Percentiles rank a stretch among this genome's conserved stretches.
Conservation (phyloP, 1,140 invertebrate genomes). For the Phymorhynchus buccinoides region DNA sequence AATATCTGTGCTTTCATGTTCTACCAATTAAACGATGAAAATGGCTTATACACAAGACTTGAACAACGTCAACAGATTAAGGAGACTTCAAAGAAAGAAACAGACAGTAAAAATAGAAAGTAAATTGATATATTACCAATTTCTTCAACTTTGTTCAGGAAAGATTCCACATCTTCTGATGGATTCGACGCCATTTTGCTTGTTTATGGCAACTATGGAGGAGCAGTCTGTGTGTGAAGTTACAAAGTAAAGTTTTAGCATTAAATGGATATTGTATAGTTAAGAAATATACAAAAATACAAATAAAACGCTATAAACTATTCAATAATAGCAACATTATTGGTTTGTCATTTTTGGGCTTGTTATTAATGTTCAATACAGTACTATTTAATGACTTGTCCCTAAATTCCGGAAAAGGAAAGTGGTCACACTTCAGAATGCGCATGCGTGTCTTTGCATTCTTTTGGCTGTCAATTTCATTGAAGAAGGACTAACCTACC, state of each 20-base stretch:
- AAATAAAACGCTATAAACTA: not conserved
- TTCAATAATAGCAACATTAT: not conserved
- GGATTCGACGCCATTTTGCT: conserved; percentile 43
- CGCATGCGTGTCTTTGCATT: conserved; percentile 28
- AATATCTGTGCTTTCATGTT: not conserved
- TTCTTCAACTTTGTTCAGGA: conserved; percentile 65
- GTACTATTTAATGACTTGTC: conserved; percentile 12
- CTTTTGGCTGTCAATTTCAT: conserved; percentile 11
- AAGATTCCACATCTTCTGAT: conserved; percentile 54
- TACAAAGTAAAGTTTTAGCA: not conserved
- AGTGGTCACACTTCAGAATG: not conserved
- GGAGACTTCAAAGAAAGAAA: not conserved
- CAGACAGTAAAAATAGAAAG: not conserved
- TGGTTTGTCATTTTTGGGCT: no score
- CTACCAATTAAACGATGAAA: not conserved
- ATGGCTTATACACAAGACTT: not conserved
- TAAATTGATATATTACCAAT: conserved; percentile 52
- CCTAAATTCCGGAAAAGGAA: conserved; percentile 12
- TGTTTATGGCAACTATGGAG: conserved; percentile 46
- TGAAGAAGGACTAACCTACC: not conserved
- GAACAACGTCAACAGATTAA: not conserved
- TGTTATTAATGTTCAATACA: no score
- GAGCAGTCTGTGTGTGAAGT: not conserved
- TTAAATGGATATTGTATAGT: not conserved
- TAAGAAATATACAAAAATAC: not conserved